phyloP scores from a whole-genome alignment of 2,113 vertebrate genomes.

The Plecotus auritus region DNA sequence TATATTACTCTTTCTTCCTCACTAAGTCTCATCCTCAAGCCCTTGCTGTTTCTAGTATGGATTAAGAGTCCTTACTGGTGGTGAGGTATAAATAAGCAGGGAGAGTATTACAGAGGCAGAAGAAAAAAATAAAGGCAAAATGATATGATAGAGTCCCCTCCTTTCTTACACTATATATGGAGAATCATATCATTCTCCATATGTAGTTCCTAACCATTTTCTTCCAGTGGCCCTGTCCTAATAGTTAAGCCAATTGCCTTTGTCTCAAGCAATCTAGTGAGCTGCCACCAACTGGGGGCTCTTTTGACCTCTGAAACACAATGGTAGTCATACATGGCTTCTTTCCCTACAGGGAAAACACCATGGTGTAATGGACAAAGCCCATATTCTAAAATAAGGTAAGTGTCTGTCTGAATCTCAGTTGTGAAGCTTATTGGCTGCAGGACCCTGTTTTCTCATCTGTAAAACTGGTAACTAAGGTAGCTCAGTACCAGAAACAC shows the following conservation, averaged over 20 bases:
- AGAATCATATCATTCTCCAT: background rate
- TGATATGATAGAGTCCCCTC: background rate
- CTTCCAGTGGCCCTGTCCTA: background rate
- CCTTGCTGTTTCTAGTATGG: slow-evolving; percentile 20
- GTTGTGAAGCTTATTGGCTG: background rate
- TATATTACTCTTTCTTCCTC: slow-evolving; percentile 42
- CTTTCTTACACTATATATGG: background rate
- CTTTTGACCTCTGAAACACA: slow-evolving; percentile 3
- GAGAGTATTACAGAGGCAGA: background rate
- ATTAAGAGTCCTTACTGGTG: background rate
- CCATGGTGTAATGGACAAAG: background rate
- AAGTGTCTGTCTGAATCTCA: background rate
- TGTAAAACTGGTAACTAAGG: background rate
- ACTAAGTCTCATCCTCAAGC: slow-evolving; percentile 25
- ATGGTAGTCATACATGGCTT: background rate
- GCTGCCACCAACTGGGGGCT: background rate
- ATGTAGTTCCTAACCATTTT: background rate
- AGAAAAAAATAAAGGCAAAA: slow-evolving; percentile 10
- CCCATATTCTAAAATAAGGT: slow-evolving; percentile 4
- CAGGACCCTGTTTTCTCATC: background rate
- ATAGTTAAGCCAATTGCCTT: background rate
- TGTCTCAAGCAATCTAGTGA: background rate
- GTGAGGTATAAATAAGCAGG: background rate
- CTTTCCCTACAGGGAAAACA: slow-evolving; percentile 1
- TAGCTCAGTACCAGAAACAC: background rate